These are phyloP conservation scores for Megaceryle torquata DNA, from an alignment of 2,113 vertebrate genomes.

Conservation along the genomic window DNA sequence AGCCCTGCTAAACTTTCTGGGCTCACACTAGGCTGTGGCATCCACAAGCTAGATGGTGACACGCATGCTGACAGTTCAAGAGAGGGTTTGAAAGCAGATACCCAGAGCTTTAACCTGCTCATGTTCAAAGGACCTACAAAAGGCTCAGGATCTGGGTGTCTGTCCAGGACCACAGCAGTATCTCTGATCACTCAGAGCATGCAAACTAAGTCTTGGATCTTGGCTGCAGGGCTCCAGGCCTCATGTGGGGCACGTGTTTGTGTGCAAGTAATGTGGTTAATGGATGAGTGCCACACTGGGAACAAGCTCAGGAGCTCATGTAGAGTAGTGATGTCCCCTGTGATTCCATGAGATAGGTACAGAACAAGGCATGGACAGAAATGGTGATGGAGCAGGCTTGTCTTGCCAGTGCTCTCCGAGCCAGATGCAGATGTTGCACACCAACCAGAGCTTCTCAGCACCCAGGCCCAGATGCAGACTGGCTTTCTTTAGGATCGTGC, in stretches of 20 bases:
- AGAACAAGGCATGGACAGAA: not conserved
- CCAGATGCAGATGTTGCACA: not conserved
- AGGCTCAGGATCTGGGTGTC: not conserved
- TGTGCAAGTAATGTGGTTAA: not conserved
- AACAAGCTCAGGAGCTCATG: not conserved
- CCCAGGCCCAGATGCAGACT: not conserved
- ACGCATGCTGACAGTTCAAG: not conserved
- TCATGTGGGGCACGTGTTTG: fast-evolving
- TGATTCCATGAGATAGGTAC: not conserved
- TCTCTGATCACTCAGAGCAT: not conserved
- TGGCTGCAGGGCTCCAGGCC: not conserved
- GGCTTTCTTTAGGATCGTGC: not conserved
- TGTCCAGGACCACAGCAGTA: not conserved
- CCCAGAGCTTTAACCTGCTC: not conserved
- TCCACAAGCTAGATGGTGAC: not conserved
- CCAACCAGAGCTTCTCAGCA: not conserved
- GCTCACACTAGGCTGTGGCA: not conserved
- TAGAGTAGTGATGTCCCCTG: not conserved
- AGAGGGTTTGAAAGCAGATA: not conserved
- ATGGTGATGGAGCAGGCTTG: not conserved
- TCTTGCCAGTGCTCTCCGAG: not conserved
- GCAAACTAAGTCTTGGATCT: not conserved
- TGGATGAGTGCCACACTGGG: not conserved
- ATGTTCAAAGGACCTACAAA: not conserved
- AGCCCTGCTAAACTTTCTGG: not conserved